Base-by-base conservation (phyloP, 1,140 invertebrate species). In the Dreissena polymorpha region DNA sequence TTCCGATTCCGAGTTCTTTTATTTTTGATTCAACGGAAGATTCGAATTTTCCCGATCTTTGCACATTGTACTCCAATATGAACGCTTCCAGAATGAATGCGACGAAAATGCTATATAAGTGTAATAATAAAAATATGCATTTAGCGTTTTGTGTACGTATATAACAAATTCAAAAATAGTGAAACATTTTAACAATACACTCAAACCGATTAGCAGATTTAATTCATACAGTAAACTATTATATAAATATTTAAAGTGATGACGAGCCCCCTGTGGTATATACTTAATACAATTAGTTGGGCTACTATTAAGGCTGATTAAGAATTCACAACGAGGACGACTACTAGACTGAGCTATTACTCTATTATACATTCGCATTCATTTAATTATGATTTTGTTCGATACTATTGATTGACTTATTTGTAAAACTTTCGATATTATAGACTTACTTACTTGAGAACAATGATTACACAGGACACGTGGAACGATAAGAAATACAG, bases 11-110 rank as follows among this genome's bases (percentile, higher is more conserved):
- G 67, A 94, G 86, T 86, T 94, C 92, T 73, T 92, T 91, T 57
- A 94, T 94, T 79, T 93, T 94, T 57, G 87, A 89, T 76, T 94
- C 93, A 27, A 94, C 88, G 27, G 86, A 88, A 78, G 89, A 92
- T 84, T 94, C 94, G 16, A 94, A 83, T 79, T 91, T 90, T 27
- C 92, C 92, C 12, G 83, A 53, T 86, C 77, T 93, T 70, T 90
- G 89, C 55, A 94, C 89, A 25, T 91, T 92, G 86, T 94, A 94
- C 87, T 94, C 94, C 79, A 94, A 78, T 63, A 94, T 93, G 86
- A 94, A 94, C 18, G 93, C 94, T 89, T 94, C 94, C 55, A 94
- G 88, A 57, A 94, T 93, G 88, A 94, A 94, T 7, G 94, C 94
- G 51, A 94, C 94, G 88, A 94, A 94, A 71, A 94, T 94, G 85